Evolutionary conservation across 2,113 vertebrate species (phyloP), one percentile per base, ranked within the genome.

Genomic region (Carassius auratus): DNA sequence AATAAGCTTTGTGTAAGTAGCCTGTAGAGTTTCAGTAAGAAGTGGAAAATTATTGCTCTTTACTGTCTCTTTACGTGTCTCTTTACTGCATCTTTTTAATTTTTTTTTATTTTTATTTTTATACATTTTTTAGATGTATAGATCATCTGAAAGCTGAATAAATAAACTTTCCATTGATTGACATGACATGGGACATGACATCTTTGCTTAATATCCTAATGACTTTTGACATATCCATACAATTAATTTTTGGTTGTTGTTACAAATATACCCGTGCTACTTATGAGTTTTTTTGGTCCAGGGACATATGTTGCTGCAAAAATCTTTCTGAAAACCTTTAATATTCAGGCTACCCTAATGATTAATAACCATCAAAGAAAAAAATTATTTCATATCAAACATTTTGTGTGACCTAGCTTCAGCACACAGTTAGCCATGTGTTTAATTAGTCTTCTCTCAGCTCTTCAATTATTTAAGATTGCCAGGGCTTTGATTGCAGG

Each of bases 381-480:
- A 75, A 74, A 62, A 33, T 2, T 15, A 52, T 62, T 76, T 76
- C 8, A 81, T 81, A 74, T 86, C 82, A 84, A 64, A 30, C 59
- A 38, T 38, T 78, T 74, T 50, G n/a, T 76, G 61, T 80, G 76
- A 84, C 74, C 42, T 26, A 83, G 50, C 55, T 83, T 80, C 42
- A 50, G 42, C 61, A 76, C 21, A 33, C 69, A 48, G 21, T 61
- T 38, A 36, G 26, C 26, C 62, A 48, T 57, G 68, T 19, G 62
- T 74, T 89, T 83, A 86, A 87, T 88, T 66, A 84, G 73, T 76
- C 84, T 59, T 55, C 55, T 76, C 50, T 12, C 75, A 30, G 77
- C 36, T 85, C 57, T 81, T 85, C 30, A 78, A 85, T 86, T 84
- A 86, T 86, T 89, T 82, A 86, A 84, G 45, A 76, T 81, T 76